Evolutionary conservation across 2,888 invertebrate species (phyloP), one percentile per base, ranked within the genome.

Genomic region (Caenorhabditis zanzibari): DNA sequence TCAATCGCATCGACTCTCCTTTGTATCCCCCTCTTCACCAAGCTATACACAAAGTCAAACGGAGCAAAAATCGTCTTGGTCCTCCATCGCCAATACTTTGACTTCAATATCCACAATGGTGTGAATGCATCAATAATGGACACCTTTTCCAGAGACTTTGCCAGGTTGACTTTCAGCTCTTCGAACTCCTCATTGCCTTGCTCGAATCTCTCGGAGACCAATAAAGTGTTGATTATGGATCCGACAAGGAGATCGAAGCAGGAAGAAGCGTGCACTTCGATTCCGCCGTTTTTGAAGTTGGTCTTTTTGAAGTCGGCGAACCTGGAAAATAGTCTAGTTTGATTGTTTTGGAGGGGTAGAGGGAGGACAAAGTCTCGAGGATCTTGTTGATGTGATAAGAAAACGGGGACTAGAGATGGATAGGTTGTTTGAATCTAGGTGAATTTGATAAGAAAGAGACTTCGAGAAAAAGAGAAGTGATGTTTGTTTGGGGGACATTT

Each of bases 211-310:
- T 85, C 80, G 35, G 81, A 77, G 12, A 85, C 71, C 44, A 88
- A 54, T 28, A 88, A 19, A 44, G 85, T 69, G 54, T 88, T 86
- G 74, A 86, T 88, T 49, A 88, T 77, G 35, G 81, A 82, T 5
- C 88, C 88, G 22, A 86, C 85, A 38, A 86, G 74, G 24, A 86
- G 38, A 26, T 86, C 88, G 47, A 86, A 82, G n/a, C 85, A 85
- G 3, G 71, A 16, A 0, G 19, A 12, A 22, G 81, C 75, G 9
- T 76, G 32, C 22, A 85, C 69, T 28, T 64, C 52, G 26, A 82
- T 47, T 16, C 10, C 59, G 3, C 76, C 71, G 7, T 64, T 49
- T 6, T 69, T 44, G n/a, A 26, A 24, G 44, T 59, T 41, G 52
- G 44, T 68, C n/a, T 49, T 56, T 22, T 19, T 24, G 22, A 22